These are phyloP conservation scores for Phodopus roborovskii DNA, from an alignment of 2,113 vertebrate species.

Conservation along the genomic window DNA sequence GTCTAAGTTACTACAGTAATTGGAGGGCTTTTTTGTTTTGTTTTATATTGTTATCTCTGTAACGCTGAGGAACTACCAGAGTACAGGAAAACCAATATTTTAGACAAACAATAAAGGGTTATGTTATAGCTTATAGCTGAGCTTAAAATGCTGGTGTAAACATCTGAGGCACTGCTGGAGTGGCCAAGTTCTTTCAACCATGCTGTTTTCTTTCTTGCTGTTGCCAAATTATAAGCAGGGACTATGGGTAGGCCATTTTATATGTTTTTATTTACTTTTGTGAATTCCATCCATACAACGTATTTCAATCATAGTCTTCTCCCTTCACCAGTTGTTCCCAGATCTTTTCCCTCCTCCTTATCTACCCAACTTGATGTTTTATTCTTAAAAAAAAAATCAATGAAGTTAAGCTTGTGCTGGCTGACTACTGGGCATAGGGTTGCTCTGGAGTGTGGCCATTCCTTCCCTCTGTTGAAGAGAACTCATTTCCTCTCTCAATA, in stretches of 20 bases:
- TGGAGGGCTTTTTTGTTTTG: not conserved
- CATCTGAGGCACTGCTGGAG: not conserved
- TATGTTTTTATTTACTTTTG: not conserved
- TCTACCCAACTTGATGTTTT: not conserved
- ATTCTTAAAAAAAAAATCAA: not conserved
- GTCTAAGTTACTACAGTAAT: constrained; percentile 40
- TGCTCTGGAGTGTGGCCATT: not conserved
- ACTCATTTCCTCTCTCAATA: not conserved
- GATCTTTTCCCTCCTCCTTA: not conserved
- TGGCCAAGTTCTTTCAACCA: not conserved
- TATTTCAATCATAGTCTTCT: not conserved
- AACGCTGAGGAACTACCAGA: not conserved
- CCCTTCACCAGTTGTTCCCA: not conserved
- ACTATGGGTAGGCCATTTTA: not conserved
- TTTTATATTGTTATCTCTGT: constrained; percentile 23
- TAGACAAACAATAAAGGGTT: not conserved
- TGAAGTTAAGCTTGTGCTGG: not conserved
- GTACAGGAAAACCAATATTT: not conserved
- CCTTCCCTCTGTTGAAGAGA: not conserved
- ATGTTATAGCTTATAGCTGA: not conserved
- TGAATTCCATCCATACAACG: not conserved
- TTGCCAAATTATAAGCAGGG: not conserved
- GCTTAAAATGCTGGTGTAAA: not conserved
- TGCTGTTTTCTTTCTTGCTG: not conserved
- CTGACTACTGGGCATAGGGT: not conserved